A percentile compares a stretch with the other conserved stretches of the same genome.
These are phyloP conservation scores for Aphis craccivora DNA, from an alignment of 1,140 invertebrate genomes.

Conservation along the genomic window DNA sequence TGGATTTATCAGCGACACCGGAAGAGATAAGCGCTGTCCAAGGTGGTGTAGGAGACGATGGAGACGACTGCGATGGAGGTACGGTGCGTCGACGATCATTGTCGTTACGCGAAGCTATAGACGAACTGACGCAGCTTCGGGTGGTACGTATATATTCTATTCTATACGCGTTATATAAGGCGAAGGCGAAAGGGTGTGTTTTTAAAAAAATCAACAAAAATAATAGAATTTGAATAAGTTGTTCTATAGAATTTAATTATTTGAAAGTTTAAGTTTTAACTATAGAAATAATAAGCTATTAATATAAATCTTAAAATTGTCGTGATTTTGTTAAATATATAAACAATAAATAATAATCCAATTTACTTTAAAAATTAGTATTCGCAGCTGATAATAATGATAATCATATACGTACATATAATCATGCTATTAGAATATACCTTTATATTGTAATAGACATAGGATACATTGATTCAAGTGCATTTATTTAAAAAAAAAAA, in stretches of 20 bases:
- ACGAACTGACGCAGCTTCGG: conserved; percentile 29
- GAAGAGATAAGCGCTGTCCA: neutral
- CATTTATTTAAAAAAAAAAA: too few species aligned
- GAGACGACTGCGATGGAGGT: neutral
- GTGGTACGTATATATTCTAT: neutral
- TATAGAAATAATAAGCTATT: neutral
- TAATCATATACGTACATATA: neutral
- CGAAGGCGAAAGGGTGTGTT: neutral
- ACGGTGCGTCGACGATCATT: neutral
- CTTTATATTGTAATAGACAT: too few species aligned
- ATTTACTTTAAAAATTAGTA: neutral
- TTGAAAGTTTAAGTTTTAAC: neutral
- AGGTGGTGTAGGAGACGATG: neutral
- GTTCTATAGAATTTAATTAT: neutral
- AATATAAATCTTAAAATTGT: neutral
- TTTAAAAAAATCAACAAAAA: neutral
- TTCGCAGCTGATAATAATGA: too few species aligned
- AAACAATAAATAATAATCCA: neutral
- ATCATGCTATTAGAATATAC: neutral
- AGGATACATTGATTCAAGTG: too few species aligned
- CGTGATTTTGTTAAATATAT: neutral
- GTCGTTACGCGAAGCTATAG: conserved; percentile 17
- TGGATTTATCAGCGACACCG: neutral
- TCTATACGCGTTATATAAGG: neutral
- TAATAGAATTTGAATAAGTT: neutral